Conservation (phyloP, 2,797 vertebrate species). For the Rhincodon typus region DNA sequence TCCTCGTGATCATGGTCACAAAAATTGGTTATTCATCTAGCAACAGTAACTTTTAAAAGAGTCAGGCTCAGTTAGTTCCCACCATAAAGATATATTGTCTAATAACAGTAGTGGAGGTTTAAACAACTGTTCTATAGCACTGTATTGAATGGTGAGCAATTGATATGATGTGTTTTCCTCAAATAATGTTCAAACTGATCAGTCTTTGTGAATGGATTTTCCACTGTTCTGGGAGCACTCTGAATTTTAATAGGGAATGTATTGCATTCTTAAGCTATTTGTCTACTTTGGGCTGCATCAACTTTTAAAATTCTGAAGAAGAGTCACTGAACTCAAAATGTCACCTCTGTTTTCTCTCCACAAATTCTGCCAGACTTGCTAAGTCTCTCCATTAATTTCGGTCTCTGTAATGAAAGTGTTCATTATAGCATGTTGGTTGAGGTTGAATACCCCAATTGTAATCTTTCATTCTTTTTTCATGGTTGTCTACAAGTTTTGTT, state of each 20-base stretch:
- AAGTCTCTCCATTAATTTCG: too few relatives aligned
- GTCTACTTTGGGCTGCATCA: background rate
- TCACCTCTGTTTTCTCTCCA: too few relatives aligned
- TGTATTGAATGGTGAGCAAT: background rate
- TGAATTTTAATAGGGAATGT: slow-evolving; percentile 70
- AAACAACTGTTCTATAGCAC: background rate
- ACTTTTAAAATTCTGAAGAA: background rate
- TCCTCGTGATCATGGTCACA: background rate
- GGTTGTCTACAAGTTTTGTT: slow-evolving; percentile 20
- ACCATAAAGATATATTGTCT: background rate
- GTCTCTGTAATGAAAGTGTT: slow-evolving; percentile 49
- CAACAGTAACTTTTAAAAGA: background rate
- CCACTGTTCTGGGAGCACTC: slow-evolving; percentile 57
- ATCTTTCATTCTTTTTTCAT: slow-evolving; percentile 56
- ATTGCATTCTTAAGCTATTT: background rate
- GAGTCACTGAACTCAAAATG: too few relatives aligned
- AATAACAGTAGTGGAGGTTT: background rate
- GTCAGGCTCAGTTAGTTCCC: background rate
- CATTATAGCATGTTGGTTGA: slow-evolving; percentile 64
- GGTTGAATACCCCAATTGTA: slow-evolving; percentile 53
- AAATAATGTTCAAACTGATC: background rate
- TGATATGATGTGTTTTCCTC: background rate
- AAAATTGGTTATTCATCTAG: background rate
- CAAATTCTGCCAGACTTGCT: too few relatives aligned
- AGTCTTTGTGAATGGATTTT: background rate